phyloP scores from a whole-genome alignment of 2,797 vertebrate genomes.

The Gymnopithys bicolor region DNA sequence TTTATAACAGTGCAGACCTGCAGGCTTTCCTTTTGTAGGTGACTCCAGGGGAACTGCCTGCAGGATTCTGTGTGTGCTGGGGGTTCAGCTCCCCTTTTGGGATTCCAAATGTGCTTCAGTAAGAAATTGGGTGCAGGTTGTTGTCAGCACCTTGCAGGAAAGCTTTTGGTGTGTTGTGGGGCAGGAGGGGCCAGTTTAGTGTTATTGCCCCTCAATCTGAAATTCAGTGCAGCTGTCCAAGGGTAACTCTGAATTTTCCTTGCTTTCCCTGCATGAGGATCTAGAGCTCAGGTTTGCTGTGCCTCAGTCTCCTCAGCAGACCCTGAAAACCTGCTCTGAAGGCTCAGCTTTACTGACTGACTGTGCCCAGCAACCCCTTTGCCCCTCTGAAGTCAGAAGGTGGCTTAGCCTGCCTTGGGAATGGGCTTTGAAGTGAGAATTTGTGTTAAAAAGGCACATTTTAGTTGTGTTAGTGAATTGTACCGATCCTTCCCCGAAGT shows the following conservation, averaged over 20 bases:
- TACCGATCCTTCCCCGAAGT: not conserved
- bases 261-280: rapidly evolving
- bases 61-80: not conserved
- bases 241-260: not conserved
- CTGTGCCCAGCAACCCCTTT: not conserved
- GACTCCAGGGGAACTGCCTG: not conserved
- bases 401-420: not conserved
- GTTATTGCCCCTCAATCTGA: rapidly evolving
- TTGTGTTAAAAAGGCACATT: not conserved
- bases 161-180: not conserved
- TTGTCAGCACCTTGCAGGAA: not conserved
- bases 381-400: not conserved
- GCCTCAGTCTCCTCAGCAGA: not conserved
- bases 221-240: not conserved
- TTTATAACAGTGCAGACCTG: not conserved
- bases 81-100: not conserved
- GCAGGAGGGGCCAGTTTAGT: not conserved
- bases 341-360: not conserved
- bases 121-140: not conserved
- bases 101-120: not conserved
- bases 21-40: not conserved
- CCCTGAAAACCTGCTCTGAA: not conserved
- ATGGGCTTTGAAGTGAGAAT: not conserved
- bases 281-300: not conserved
- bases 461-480: not conserved